These are phyloP conservation scores for Synergus itoensis DNA, from an alignment of 2,888 invertebrate genomes.

Conservation along the genomic window DNA sequence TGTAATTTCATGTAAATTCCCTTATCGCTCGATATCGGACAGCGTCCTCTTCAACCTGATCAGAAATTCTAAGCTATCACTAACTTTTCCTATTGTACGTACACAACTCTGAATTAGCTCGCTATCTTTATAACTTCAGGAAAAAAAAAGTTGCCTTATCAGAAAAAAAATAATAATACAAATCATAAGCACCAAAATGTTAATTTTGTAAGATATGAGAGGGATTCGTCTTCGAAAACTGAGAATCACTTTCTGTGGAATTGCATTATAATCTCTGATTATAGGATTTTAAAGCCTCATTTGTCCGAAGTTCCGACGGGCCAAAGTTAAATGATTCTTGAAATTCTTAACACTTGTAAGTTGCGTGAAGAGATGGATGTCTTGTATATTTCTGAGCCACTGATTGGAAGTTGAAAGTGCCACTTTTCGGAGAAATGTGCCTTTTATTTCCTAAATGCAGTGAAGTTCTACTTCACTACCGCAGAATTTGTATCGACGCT, in stretches of 20 bases:
- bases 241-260: too few relatives aligned
- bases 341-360: constrained; percentile 58
- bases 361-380: constrained; percentile 51
- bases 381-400: not conserved
- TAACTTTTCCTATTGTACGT: constrained; percentile 6
- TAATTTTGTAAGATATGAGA: not conserved
- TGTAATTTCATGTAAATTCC: constrained; percentile 59
- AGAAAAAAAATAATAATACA: not conserved
- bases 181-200: not conserved
- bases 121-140: constrained; percentile 1
- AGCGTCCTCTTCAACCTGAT: constrained; percentile 26
- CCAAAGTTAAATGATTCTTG: constrained; percentile 59
- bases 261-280: not conserved
- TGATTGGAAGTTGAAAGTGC: not conserved
- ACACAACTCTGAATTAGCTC: not conserved
- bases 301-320: constrained; percentile 21
- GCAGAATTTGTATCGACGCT: not conserved
- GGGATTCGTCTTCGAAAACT: too few relatives aligned
- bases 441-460: not conserved
- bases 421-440: not conserved
- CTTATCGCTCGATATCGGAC: constrained; percentile 50
- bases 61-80: constrained; percentile 6
- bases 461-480: not conserved
- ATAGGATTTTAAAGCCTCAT: not conserved
- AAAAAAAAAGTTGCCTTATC: not conserved